phyloP scores from a whole-genome alignment of 2,797 vertebrate species.

The Periparus ater region DNA sequence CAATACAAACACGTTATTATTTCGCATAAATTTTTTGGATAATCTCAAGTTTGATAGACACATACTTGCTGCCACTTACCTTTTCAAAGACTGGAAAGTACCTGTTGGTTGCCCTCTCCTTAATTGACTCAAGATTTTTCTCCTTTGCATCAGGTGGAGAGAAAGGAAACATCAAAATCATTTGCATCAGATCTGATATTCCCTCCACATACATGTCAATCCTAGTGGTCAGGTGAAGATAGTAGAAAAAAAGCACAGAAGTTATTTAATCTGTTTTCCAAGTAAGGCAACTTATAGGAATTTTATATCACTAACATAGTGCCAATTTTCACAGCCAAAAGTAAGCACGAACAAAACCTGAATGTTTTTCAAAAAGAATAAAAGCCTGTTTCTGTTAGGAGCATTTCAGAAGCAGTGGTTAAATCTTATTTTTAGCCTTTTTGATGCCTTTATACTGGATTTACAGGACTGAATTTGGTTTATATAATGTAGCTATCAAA shows the following conservation, averaged over 20 bases:
- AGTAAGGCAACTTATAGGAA: neutral
- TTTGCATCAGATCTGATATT: constrained; percentile 80
- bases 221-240: constrained; percentile 60
- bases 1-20: neutral
- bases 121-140: constrained; percentile 72
- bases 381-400: neutral
- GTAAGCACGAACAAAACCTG: neutral
- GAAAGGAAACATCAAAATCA: constrained; percentile 78
- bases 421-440: neutral
- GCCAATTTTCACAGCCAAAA: neutral
- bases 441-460: neutral
- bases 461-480: neutral
- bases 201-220: constrained; percentile 89
- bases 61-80: constrained; percentile 65
- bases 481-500: neutral
- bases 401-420: neutral
- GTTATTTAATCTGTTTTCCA: neutral
- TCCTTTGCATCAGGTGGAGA: constrained; percentile 63
- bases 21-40: neutral
- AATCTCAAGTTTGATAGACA: neutral
- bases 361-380: neutral
- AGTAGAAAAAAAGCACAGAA: neutral
- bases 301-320: neutral
- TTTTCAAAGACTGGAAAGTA: constrained; percentile 88
- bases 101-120: constrained; percentile 78